phyloP scores from a whole-genome alignment of 2,888 invertebrate species.

The Andricus curvator region DNA sequence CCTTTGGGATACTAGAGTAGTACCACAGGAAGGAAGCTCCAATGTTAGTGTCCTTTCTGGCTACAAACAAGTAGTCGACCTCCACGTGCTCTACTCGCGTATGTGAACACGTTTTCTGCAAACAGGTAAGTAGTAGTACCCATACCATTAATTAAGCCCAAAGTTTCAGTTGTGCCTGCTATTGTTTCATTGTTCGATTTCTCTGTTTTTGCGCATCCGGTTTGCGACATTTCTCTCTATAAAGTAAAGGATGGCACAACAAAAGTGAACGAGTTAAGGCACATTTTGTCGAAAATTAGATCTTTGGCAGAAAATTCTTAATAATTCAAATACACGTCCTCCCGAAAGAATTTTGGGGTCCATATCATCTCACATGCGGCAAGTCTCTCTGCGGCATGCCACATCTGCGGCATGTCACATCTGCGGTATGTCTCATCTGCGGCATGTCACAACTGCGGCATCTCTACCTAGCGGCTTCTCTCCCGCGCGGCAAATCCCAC shows the following conservation, averaged over 20 bases:
- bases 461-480: too few relatives aligned
- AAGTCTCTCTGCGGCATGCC: too few relatives aligned
- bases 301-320: too few relatives aligned
- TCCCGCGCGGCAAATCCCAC: too few relatives aligned
- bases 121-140: neutral
- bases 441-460: too few relatives aligned
- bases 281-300: too few relatives aligned
- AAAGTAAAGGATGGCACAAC: neutral
- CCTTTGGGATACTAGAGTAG: slow-evolving; percentile 60
- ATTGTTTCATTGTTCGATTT: slow-evolving; percentile 5
- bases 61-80: slow-evolving; percentile 53
- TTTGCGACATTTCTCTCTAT: neutral
- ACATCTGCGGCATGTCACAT: too few relatives aligned
- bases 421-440: too few relatives aligned
- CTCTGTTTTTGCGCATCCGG: neutral
- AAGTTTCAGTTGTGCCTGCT: neutral
- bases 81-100: slow-evolving; percentile 50
- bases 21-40: slow-evolving; percentile 74
- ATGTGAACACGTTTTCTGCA: slow-evolving; percentile 45
- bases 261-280: too few relatives aligned
- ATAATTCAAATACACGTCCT: too few relatives aligned
- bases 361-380: too few relatives aligned
- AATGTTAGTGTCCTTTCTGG: slow-evolving; percentile 66
- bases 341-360: too few relatives aligned
- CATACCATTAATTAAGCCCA: neutral